These are phyloP conservation scores for Scaptomyza parva DNA, from an alignment of 2,888 invertebrate species.

Conservation along the genomic window DNA sequence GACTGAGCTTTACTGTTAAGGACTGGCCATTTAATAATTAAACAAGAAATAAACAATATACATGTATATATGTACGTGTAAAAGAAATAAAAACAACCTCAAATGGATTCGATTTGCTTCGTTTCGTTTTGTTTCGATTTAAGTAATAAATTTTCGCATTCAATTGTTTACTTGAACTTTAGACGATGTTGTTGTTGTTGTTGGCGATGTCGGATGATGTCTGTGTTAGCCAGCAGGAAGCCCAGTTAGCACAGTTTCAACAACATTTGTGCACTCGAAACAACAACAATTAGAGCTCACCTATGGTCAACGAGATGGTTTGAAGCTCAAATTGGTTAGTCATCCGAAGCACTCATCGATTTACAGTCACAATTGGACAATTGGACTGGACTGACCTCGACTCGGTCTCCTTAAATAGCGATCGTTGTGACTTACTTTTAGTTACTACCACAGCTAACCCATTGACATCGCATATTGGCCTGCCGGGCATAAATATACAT, in stretches of 20 bases:
- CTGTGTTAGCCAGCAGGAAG: constrained; percentile 79
- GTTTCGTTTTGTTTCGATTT: constrained; percentile 47
- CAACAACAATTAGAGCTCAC: constrained; percentile 32
- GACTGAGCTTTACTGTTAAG: constrained; percentile 45
- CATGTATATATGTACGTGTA: no score
- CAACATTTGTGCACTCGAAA: constrained; percentile 2
- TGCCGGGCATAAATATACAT: constrained; percentile 29
- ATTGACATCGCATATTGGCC: constrained; percentile 31
- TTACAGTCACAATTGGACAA: constrained; percentile 49
- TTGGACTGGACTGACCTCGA: constrained; percentile 69
- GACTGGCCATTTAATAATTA: constrained; percentile 51
- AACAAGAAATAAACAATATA: constrained; percentile 41
- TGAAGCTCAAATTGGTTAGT: constrained; percentile 33
- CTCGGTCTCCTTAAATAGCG: constrained; percentile 72
- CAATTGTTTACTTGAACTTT: constrained; percentile 71
- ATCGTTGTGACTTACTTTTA: constrained; percentile 58
- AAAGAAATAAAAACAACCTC: constrained; percentile 16
- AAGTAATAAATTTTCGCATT: constrained; percentile 75
- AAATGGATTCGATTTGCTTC: constrained; percentile 45
- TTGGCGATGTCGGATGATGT: constrained; percentile 54
- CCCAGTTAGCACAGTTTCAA: constrained; percentile 23
- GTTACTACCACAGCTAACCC: constrained; percentile 51
- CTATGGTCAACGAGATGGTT: constrained; percentile 26
- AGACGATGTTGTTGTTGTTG: constrained; percentile 20
- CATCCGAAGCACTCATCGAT: constrained; percentile 28